phyloP scores from a whole-genome alignment of 2,797 vertebrate species.

The Liparis tanakae region DNA sequence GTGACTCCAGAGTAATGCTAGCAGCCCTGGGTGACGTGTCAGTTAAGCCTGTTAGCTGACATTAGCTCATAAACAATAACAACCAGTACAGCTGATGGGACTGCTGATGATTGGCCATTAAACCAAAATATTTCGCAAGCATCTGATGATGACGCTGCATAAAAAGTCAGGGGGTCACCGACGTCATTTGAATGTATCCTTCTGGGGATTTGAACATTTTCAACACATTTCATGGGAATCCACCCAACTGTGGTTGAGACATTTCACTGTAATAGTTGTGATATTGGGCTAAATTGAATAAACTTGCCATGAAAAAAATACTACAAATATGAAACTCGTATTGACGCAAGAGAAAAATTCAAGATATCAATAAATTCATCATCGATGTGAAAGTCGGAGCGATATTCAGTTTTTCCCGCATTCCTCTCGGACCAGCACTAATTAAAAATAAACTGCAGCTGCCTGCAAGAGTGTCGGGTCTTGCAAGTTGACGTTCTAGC shows the following conservation, averaged over 20 bases:
- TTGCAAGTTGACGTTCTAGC: slow-evolving; percentile 46
- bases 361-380: not conserved
- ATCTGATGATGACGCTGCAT: not conserved
- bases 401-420: slow-evolving; percentile 3
- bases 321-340: not conserved
- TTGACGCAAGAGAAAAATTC: not conserved
- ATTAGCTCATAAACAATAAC: not conserved
- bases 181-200: not conserved
- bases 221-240: not conserved
- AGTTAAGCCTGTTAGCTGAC: not conserved
- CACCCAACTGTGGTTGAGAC: not conserved
- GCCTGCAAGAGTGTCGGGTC: slow-evolving; percentile 30
- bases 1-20: not conserved
- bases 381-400: not conserved
- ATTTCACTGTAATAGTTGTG: not conserved
- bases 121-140: not conserved
- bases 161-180: not conserved
- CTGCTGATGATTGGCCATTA: not conserved
- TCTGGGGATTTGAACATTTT: not conserved
- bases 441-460: slow-evolving; percentile 80
- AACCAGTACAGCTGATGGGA: not conserved
- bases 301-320: not conserved
- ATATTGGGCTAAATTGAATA: not conserved
- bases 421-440: slow-evolving; percentile 46
- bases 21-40: not conserved